phyloP scores from a whole-genome alignment of 2,113 vertebrate species.

The Saimiri boliviensis region DNA sequence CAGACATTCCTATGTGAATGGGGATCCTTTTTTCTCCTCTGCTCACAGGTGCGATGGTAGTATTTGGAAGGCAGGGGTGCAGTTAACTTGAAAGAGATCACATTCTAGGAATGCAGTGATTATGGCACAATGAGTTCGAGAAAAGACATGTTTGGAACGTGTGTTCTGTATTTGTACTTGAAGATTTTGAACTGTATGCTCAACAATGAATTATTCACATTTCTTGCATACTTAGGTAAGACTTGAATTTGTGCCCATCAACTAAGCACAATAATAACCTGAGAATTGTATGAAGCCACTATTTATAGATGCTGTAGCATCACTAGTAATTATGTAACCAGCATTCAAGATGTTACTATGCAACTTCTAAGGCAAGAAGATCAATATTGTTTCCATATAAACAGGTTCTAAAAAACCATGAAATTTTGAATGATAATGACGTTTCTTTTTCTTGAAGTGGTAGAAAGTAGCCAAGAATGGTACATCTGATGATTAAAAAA shows the following conservation, averaged over 20 bases:
- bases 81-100: neutral
- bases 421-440: neutral
- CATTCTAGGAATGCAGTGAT: neutral
- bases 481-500: neutral
- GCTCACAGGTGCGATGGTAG: neutral
- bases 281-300: neutral
- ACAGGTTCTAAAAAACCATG: neutral
- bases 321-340: neutral
- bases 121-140: neutral
- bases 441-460: neutral
- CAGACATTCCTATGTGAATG: neutral
- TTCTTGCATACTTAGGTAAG: neutral
- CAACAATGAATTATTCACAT: neutral
- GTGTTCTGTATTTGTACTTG: neutral
- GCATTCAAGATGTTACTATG: neutral
- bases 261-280: neutral
- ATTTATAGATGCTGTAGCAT: neutral
- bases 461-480: neutral
- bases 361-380: neutral
- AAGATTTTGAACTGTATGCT: neutral
- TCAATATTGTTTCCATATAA: neutral
- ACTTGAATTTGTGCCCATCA: neutral
- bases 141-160: neutral
- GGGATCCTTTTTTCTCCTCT: neutral
- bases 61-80: neutral